These are phyloP conservation scores for Pachyramphus minor DNA, from an alignment of 2,113 vertebrate genomes.

Conservation along the genomic window DNA sequence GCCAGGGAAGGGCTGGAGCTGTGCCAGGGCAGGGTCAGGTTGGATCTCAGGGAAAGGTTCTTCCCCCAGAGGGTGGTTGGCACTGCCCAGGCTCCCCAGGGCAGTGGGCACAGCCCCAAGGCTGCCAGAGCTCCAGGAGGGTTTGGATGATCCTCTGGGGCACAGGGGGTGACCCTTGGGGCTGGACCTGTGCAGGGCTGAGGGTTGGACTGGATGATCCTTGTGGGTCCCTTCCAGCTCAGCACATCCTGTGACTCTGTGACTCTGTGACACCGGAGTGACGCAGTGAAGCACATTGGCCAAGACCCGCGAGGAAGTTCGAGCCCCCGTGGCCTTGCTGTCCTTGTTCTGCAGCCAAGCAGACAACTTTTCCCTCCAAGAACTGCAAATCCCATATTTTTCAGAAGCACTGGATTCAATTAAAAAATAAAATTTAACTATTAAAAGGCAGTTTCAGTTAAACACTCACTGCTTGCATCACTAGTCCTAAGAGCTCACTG, in stretches of 20 bases:
- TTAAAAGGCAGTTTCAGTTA: background rate
- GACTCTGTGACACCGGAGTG: background rate
- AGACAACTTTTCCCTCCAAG: background rate
- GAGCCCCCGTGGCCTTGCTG: background rate
- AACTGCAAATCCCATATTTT: background rate
- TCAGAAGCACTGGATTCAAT: background rate
- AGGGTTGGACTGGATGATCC: background rate
- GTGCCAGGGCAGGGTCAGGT: background rate
- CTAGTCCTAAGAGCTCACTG: background rate
- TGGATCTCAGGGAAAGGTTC: background rate
- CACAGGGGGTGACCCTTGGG: background rate
- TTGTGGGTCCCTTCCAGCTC: background rate
- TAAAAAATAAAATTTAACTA: background rate
- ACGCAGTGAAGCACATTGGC: accelerated
- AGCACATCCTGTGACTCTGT: background rate
- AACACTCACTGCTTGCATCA: background rate
- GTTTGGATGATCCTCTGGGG: background rate
- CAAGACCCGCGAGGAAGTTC: background rate
- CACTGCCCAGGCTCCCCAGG: background rate
- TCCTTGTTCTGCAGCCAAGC: background rate
- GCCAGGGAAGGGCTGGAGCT: background rate
- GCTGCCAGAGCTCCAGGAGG: background rate
- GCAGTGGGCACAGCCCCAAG: background rate
- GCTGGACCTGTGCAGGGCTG: background rate
- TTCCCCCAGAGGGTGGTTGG: background rate